These are phyloP conservation scores for Muntiacus muntjak DNA, from an alignment of 2,113 vertebrate species.

Conservation along the genomic window DNA sequence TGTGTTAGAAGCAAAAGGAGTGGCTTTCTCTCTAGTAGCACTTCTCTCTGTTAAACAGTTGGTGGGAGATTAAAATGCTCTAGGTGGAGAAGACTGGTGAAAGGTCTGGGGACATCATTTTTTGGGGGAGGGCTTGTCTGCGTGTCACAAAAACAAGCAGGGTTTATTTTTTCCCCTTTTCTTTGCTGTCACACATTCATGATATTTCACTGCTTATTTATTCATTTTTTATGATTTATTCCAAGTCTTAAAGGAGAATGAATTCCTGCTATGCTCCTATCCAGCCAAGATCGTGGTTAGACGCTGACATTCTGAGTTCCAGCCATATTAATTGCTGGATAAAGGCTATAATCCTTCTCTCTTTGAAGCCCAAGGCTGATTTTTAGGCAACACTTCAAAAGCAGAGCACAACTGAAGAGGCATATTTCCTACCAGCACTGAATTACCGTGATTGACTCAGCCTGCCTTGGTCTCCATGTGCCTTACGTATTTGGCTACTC, in stretches of 20 bases:
- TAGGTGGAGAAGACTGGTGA: constrained; percentile 83
- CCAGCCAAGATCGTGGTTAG: constrained; percentile 87
- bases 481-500: constrained; percentile 82
- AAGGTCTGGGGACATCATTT: constrained; percentile 85
- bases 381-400: constrained; percentile 92
- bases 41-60: constrained; percentile 89
- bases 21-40: constrained; percentile 84
- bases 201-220: constrained; percentile 73
- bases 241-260: constrained; percentile 84
- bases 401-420: constrained; percentile 82
- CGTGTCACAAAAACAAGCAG: constrained; percentile 79
- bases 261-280: constrained; percentile 89
- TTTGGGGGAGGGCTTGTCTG: constrained; percentile 50
- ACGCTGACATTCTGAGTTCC: constrained; percentile 91
- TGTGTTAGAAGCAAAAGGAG: constrained; percentile 81
- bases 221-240: constrained; percentile 79
- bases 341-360: constrained; percentile 92
- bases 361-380: constrained; percentile 94
- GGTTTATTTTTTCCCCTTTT: constrained; percentile 46
- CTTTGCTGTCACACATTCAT: constrained; percentile 10
- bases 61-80: constrained; percentile 94
- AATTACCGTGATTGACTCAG: constrained; percentile 83
- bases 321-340: constrained; percentile 98
- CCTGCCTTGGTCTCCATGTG: constrained; percentile 80
- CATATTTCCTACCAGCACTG: constrained; percentile 82